phyloP scores from a whole-genome alignment of 92 coral and sea anemone species.

The Nematostella vectensis region DNA sequence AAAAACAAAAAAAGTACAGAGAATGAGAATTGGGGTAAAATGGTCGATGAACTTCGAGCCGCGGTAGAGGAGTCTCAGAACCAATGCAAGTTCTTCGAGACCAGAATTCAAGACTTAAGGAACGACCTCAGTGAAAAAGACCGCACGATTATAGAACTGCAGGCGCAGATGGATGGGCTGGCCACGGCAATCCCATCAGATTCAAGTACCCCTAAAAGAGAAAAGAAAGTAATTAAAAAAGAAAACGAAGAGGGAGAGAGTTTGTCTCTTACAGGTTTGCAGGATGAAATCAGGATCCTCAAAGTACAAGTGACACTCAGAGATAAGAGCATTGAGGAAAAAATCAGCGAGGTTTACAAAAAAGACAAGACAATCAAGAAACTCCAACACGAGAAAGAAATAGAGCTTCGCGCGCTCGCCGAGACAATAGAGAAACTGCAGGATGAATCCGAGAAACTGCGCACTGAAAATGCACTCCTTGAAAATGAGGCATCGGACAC shows the following conservation, averaged over 20 bases:
- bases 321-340: conserved; percentile 29
- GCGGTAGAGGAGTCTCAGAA: conserved; percentile 13
- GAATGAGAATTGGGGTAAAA: conserved; percentile 1
- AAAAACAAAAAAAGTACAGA: not conserved
- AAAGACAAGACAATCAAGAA: conserved; percentile 22
- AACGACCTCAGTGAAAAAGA: conserved; percentile 6
- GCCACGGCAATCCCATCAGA: not conserved
- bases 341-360: conserved; percentile 28
- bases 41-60: conserved; percentile 5
- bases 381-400: conserved; percentile 5
- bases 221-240: not conserved
- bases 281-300: conserved; percentile 25
- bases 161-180: not conserved
- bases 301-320: conserved; percentile 17
- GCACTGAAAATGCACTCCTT: conserved; percentile 18
- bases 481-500: conserved; percentile 28
- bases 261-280: not conserved
- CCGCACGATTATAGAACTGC: not conserved
- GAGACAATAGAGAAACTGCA: conserved; percentile 3
- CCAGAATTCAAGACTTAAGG: conserved; percentile 17
- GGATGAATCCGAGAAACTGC: conserved; percentile 5
- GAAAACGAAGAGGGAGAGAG: not conserved
- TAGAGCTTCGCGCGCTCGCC: not conserved
- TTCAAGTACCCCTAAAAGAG: not conserved
- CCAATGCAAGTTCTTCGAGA: conserved; percentile 9